Evolutionary conservation across 2,888 invertebrate species (phyloP), one percentile per base, ranked within the genome.

Genomic region (Zootermopsis nevadensis): DNA sequence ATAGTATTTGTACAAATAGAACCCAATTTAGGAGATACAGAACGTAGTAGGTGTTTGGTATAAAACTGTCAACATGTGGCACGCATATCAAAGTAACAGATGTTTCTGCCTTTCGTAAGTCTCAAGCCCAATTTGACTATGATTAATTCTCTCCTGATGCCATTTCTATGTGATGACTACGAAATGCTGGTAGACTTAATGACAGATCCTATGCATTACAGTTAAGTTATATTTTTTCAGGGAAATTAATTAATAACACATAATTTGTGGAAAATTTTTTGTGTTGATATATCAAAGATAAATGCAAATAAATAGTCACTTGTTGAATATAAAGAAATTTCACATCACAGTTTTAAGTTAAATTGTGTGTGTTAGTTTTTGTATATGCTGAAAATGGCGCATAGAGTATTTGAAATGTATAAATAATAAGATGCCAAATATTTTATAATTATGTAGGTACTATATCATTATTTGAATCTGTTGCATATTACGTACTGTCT

Each of bases 1-100:
- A 60, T 60, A 27, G 60, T n/a, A 60, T 60, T 60, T 60, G 60
- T 60, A 60, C n/a, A 60, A 60, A 60, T 60, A 27, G n/a, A 60
- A n/a, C n/a, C 27, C n/a, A 60, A n/a, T 60, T 60, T n/a, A 60
- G 60, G 60, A 60, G n/a, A 12, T 60, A 60, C 60, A 60, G 60
- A 27, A 60, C n/a, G 4, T 60, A 27, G 60, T 60, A 60, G n/a
- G n/a, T 60, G 27, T 60, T 60, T 60, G 60, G 27, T n/a, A 60
- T n/a, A 60, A 60, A 60, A 60, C 3, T 1, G n/a, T 60, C n/a
- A 27, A 60, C 6, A 60, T 27, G 15, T 7, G 27, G 27, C 60
- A 60, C n/a, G n/a, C 60, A 60, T 60, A 60, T 60, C 60, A 60
- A 60, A 60, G 12, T 60, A 27, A 60, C 60, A 60, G 22, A 60